phyloP scores from a whole-genome alignment of 2,113 vertebrate species.

The Candoia aspera region DNA sequence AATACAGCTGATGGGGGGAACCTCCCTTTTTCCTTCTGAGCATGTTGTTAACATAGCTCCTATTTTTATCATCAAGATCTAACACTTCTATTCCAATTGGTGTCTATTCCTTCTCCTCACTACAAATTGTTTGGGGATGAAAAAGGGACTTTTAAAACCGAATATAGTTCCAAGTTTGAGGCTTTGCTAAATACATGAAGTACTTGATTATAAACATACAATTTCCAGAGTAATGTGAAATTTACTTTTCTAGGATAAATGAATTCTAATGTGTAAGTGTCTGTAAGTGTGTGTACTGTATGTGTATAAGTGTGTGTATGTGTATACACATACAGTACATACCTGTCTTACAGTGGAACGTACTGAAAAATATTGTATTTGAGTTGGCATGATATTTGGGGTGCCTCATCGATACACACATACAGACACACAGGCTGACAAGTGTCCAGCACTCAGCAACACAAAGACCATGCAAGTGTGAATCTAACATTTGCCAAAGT shows the following conservation, averaged over 20 bases:
- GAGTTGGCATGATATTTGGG: background rate
- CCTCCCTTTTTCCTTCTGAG: conserved; percentile 47
- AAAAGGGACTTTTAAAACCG: background rate
- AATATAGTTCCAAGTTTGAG: background rate
- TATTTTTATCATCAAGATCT: conserved; percentile 40
- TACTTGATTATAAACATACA: no score
- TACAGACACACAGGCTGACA: background rate
- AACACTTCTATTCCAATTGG: conserved; percentile 24
- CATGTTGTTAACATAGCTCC: conserved; percentile 44
- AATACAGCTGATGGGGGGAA: conserved; percentile 13
- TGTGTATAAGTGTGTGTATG: background rate
- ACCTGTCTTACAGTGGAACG: background rate
- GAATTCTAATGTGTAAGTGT: background rate
- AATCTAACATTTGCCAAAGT: conserved; percentile 6
- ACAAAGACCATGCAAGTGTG: background rate
- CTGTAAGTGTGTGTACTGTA: no score
- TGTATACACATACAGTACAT: no score
- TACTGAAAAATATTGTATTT: background rate
- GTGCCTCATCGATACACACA: background rate
- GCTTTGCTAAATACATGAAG: background rate
- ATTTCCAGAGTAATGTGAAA: background rate
- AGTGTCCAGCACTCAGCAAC: background rate
- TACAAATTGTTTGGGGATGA: background rate
- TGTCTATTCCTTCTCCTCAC: background rate
- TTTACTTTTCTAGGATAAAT: background rate